Conservation (phyloP, 2,888 invertebrate species). For the Spilosoma lubricipeda region DNA sequence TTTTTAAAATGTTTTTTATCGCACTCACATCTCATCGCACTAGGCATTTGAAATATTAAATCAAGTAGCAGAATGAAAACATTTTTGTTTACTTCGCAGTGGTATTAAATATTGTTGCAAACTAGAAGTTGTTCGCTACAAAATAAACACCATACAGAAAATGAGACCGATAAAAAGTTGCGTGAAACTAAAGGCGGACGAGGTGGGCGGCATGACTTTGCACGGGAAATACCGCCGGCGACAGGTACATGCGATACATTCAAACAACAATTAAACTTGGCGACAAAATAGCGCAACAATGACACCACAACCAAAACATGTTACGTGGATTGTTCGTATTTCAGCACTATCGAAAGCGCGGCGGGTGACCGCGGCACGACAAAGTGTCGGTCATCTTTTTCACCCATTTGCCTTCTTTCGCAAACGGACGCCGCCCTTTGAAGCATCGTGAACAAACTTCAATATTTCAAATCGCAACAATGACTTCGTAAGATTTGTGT, state of each 20-base stretch:
- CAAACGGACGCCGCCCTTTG: constrained; percentile 69
- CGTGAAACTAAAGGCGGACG: constrained; percentile 24
- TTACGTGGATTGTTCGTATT: constrained; percentile 78
- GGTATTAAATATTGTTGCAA: not conserved
- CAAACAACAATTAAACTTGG: constrained; percentile 71
- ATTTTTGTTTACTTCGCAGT: too few species aligned
- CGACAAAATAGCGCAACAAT: constrained; percentile 75
- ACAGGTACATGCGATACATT: constrained; percentile 58
- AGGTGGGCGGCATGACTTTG: constrained; percentile 34
- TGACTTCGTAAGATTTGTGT: constrained; percentile 83
- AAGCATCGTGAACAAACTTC: constrained; percentile 65
- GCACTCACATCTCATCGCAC: too few species aligned
- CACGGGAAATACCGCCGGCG: constrained; percentile 41
- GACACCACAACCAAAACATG: constrained; percentile 76
- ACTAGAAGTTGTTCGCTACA: constrained; percentile 6
- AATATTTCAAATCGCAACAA: constrained; percentile 83
- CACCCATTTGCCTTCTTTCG: constrained; percentile 46
- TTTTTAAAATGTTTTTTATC: too few species aligned
- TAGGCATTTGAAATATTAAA: not conserved
- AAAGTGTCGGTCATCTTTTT: constrained; percentile 70
- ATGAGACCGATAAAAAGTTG: constrained; percentile 18
- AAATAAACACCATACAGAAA: constrained; percentile 30
- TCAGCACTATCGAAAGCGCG: constrained; percentile 79
- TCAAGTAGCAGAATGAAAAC: too few species aligned
- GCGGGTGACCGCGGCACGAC: constrained; percentile 66